These are phyloP conservation scores for Dermolepida albohirtum DNA, from an alignment of 2,888 invertebrate species.

Conservation along the genomic window DNA sequence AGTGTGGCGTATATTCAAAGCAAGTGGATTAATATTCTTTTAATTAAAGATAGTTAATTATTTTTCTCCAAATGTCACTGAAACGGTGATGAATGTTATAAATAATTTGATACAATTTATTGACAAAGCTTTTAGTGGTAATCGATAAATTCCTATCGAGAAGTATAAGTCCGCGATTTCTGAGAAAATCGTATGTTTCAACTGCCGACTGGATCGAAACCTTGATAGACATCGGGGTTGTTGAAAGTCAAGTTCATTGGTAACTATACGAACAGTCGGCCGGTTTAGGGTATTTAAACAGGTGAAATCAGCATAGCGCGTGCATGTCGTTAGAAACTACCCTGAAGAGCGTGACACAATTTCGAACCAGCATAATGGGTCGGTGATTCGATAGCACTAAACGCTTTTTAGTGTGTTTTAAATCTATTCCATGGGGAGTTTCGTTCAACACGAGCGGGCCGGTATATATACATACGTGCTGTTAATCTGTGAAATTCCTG, in stretches of 20 bases:
- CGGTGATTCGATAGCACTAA: slow-evolving; percentile 26
- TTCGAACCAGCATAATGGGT: slow-evolving; percentile 21
- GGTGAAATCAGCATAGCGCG: slow-evolving; percentile 44
- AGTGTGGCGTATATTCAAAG: too few species aligned
- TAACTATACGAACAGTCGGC: slow-evolving; percentile 32
- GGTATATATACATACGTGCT: slow-evolving; percentile 10
- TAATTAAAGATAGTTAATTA: too few species aligned
- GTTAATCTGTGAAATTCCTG: slow-evolving; percentile 14
- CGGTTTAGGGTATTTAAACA: slow-evolving; percentile 46
- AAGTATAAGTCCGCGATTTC: slow-evolving; percentile 24
- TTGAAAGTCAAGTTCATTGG: slow-evolving; percentile 52
- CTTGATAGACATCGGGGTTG: slow-evolving; percentile 48
- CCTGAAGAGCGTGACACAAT: slow-evolving; percentile 35
- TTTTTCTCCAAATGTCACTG: too few species aligned
- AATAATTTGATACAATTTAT: background rate
- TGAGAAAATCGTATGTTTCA: slow-evolving; percentile 37
- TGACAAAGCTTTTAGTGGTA: slow-evolving; percentile 19
- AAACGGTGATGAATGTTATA: background rate
- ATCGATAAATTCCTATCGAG: slow-evolving; percentile 29
- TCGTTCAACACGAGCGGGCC: slow-evolving; percentile 24
- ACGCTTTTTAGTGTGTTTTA: slow-evolving; percentile 32
- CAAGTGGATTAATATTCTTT: too few species aligned
- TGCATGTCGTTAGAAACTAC: slow-evolving; percentile 43
- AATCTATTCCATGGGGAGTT: slow-evolving; percentile 28
- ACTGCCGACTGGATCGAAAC: slow-evolving; percentile 46